Evolutionary conservation across 2,797 vertebrate species (phyloP).

Genomic region (Acestrorhynchus altus): DNA sequence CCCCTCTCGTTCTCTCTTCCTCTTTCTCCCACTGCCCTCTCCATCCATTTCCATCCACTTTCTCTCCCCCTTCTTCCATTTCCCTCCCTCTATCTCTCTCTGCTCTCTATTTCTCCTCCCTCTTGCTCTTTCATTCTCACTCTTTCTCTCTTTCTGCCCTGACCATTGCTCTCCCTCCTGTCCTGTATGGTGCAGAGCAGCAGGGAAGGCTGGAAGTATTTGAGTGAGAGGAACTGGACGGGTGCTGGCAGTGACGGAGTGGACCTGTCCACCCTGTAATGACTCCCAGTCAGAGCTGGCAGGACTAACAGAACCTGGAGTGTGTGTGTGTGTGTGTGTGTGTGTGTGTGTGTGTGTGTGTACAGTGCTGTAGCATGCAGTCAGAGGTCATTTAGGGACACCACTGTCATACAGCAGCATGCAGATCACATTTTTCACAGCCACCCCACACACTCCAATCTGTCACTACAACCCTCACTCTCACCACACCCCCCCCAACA

Average conservation of each 20-base stretch:
- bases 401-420: not conserved
- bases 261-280: constrained; percentile 42
- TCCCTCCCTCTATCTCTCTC: constrained; percentile 11
- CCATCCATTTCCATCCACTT: too few relatives aligned
- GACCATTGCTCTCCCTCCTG: not conserved
- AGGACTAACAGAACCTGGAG: constrained; percentile 22
- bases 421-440: not conserved
- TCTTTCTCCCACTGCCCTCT: not conserved
- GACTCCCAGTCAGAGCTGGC: constrained; percentile 41
- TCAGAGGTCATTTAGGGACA: not conserved
- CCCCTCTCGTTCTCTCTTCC: not conserved
- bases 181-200: constrained; percentile 7
- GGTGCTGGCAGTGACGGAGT: constrained; percentile 41
- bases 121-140: not conserved
- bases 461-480: too few relatives aligned
- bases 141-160: not conserved
- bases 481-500: too few relatives aligned
- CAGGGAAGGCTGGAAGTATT: constrained; percentile 8
- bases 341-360: not conserved
- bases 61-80: too few relatives aligned
- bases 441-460: too few relatives aligned
- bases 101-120: too few relatives aligned
- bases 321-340: not conserved
- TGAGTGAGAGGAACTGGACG: constrained; percentile 23
- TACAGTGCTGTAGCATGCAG: not conserved